Percentiles rank a stretch among this genome's conserved stretches.
These are phyloP conservation scores for Danionella dracula DNA, from an alignment of 2,797 vertebrate species.

Conservation along the genomic window DNA sequence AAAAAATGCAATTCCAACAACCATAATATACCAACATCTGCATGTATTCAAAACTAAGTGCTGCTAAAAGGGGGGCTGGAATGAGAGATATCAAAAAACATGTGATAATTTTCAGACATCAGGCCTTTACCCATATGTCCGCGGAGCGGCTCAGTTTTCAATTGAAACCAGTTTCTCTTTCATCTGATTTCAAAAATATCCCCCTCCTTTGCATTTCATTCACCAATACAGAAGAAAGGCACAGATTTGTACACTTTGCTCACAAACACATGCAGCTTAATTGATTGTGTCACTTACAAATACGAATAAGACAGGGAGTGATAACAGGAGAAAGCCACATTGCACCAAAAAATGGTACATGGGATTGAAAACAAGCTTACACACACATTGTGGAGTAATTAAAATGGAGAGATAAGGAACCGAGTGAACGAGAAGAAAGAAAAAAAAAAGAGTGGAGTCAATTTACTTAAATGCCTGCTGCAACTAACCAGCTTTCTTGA, in stretches of 20 bases:
- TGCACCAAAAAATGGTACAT: constrained; percentile 40
- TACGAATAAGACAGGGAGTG: constrained; percentile 33
- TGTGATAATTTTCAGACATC: constrained; percentile 15
- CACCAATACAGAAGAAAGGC: constrained; percentile 13
- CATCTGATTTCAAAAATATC: constrained; percentile 42
- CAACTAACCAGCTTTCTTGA: constrained; percentile 17
- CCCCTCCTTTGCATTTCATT: constrained; percentile 28
- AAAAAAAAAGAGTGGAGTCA: neutral
- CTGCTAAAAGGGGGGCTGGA: constrained; percentile 7
- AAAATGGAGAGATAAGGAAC: constrained; percentile 51
- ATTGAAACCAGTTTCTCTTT: constrained; percentile 34
- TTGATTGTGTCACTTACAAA: constrained; percentile 49
- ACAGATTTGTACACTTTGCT: constrained; percentile 3
- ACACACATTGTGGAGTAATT: constrained; percentile 51
- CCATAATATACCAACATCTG: neutral
- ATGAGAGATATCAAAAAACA: constrained; percentile 27
- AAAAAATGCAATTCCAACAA: neutral
- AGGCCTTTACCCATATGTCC: constrained; percentile 22
- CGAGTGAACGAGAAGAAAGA: constrained; percentile 12
- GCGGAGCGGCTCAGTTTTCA: constrained; percentile 30
- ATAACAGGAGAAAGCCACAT: constrained; percentile 31
- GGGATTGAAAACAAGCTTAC: constrained; percentile 49
- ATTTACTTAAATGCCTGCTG: constrained; percentile 24
- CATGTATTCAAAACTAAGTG: neutral
- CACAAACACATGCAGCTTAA: constrained; percentile 32